phyloP scores from a whole-genome alignment of 2,888 invertebrate genomes.

The Drosophila siamana region DNA sequence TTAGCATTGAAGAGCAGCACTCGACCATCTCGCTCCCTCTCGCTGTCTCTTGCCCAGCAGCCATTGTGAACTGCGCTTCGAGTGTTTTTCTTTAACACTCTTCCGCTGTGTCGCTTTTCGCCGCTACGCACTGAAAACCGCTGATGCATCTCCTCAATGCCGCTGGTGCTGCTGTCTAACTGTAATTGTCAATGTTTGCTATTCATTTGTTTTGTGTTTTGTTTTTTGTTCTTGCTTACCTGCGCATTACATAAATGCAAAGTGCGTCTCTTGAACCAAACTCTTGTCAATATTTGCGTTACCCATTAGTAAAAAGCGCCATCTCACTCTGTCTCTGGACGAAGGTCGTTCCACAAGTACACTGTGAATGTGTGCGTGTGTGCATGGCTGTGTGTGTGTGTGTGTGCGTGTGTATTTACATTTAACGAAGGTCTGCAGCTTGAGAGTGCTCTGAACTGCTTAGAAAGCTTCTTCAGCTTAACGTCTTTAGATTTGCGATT shows the following conservation, averaged over 20 bases:
- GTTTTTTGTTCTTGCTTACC: slow-evolving; percentile 53
- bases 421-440: slow-evolving; percentile 52
- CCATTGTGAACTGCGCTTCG: slow-evolving; percentile 4
- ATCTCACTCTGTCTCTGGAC: slow-evolving; percentile 18
- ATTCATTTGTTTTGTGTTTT: slow-evolving; percentile 16
- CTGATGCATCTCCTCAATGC: slow-evolving; percentile 29
- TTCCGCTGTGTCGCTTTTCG: slow-evolving; percentile 13
- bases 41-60: background rate
- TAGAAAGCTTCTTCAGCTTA: slow-evolving; percentile 22
- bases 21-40: background rate
- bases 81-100: slow-evolving; percentile 15
- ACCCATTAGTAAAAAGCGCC: slow-evolving; percentile 32
- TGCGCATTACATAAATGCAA: slow-evolving; percentile 25
- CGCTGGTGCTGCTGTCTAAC: slow-evolving; percentile 34
- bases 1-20: slow-evolving; percentile 26
- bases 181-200: slow-evolving; percentile 36
- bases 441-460: slow-evolving; percentile 24
- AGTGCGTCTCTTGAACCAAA: slow-evolving; percentile 26
- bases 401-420: slow-evolving; percentile 21
- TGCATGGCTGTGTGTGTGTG: background rate
- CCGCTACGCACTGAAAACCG: slow-evolving; percentile 20
- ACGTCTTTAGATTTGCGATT: slow-evolving; percentile 5
- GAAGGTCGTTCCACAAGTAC: slow-evolving; percentile 56
- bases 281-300: slow-evolving; percentile 70
- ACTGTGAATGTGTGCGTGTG: background rate